phyloP scores from a whole-genome alignment of 2,797 vertebrate species.

The Neosalanx taihuensis region DNA sequence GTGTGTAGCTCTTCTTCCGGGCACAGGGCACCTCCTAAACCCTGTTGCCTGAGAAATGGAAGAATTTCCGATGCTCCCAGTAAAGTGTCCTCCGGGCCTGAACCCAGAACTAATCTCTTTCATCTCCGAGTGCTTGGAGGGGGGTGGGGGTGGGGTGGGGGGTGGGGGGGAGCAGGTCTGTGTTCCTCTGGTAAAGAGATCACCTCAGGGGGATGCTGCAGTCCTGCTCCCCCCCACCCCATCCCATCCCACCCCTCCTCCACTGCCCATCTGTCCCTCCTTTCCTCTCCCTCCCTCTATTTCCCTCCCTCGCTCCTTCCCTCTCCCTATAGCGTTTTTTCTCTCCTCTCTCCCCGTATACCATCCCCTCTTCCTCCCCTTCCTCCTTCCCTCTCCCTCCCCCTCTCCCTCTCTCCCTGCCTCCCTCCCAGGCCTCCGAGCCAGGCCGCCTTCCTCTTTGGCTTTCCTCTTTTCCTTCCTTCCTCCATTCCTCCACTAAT shows the following conservation, averaged over 20 bases:
- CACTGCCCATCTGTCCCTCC: too few species aligned
- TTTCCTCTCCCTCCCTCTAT: too few species aligned
- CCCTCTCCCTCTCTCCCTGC: constrained; percentile 53
- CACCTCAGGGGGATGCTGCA: constrained; percentile 67
- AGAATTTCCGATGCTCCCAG: constrained; percentile 57
- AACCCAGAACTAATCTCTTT: constrained; percentile 69
- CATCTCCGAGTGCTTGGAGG: constrained; percentile 56
- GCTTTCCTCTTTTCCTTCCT: constrained; percentile 84
- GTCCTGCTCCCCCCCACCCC: constrained; percentile 51
- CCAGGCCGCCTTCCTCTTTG: constrained; percentile 77
- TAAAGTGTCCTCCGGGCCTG: constrained; percentile 65
- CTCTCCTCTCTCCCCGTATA: too few species aligned
- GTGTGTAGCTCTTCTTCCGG: constrained; percentile 60
- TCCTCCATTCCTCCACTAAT: constrained; percentile 81
- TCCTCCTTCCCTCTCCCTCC: constrained; percentile 53
- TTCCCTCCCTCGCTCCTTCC: too few species aligned
- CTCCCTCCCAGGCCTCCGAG: constrained; percentile 63
- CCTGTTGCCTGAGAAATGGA: constrained; percentile 62
- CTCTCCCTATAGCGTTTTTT: too few species aligned
- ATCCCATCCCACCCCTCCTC: constrained; percentile 56
- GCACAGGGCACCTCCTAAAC: constrained; percentile 60
- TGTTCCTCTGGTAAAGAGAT: constrained; percentile 56
- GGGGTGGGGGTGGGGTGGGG: constrained; percentile 11
- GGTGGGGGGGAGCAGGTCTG: constrained; percentile 42
- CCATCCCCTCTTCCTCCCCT: constrained; percentile 36